Evolutionary conservation across 2,113 vertebrate species (phyloP).

Genomic region (Glaucomys volans): DNA sequence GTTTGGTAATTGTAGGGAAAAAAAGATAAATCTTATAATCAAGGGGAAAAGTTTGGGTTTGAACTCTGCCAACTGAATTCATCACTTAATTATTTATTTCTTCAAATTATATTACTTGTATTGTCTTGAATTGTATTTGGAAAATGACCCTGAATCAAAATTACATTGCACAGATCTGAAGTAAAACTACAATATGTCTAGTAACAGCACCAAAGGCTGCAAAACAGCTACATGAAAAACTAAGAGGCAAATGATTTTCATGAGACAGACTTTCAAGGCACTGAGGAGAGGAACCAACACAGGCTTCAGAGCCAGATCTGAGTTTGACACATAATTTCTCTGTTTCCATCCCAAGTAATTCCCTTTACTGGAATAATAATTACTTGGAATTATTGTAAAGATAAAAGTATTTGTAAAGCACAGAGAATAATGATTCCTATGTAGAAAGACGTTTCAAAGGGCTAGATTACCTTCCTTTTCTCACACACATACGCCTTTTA

Average conservation of each 20-base stretch:
- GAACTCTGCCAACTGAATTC: constrained; percentile 7
- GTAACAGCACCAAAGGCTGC: not conserved
- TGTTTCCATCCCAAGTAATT: not conserved
- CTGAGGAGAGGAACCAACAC: not conserved
- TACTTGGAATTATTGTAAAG: not conserved
- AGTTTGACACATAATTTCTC: not conserved
- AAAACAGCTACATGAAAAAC: not conserved
- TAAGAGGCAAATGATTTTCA: not conserved
- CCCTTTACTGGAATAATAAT: not conserved
- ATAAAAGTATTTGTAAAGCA: not conserved
- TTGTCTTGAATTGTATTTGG: not conserved
- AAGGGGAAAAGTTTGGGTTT: not conserved
- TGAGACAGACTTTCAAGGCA: not conserved
- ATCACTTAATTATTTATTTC: not conserved
- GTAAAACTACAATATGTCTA: constrained; percentile 9
- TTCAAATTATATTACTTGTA: constrained; percentile 7
- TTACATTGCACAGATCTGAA: not conserved
- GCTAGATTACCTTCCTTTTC: not conserved
- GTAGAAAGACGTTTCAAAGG: constrained; percentile 10
- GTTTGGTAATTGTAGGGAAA: constrained; percentile 25
- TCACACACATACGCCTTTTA: not conserved
- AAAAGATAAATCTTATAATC: constrained; percentile 24
- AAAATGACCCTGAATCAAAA: not conserved
- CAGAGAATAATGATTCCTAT: not conserved
- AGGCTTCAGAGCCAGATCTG: not conserved